Evolutionary conservation across 2,888 invertebrate species (phyloP).

Genomic region (Drosophila pseudotalamancana): DNA sequence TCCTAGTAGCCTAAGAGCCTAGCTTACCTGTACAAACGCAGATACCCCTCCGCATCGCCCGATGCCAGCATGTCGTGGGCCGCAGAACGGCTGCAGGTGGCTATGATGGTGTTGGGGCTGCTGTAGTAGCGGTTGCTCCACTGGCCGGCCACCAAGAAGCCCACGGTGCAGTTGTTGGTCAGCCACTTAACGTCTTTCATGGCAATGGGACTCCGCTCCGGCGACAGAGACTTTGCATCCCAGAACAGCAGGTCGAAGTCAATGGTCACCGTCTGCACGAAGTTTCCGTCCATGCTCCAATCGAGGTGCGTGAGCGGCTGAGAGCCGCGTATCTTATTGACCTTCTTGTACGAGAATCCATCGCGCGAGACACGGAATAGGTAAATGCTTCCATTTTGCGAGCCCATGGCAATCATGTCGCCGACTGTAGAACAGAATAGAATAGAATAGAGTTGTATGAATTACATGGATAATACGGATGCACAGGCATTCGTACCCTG

Average conservation of each 20-base stretch:
- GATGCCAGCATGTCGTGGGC: constrained; percentile 93
- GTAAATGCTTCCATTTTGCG: constrained; percentile 93
- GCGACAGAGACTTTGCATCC: constrained; percentile 94
- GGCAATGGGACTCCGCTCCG: constrained; percentile 94
- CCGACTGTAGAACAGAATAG: constrained; percentile 87
- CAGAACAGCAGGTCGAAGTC: constrained; percentile 96
- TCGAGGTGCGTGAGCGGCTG: constrained; percentile 94
- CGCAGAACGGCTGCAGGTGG: constrained; percentile 92
- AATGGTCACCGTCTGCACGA: constrained; percentile 94
- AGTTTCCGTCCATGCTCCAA: constrained; percentile 95
- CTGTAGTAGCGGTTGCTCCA: constrained; percentile 96
- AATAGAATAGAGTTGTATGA: not conserved
- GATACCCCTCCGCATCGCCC: constrained; percentile 95
- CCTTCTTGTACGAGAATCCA: constrained; percentile 95
- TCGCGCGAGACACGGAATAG: constrained; percentile 94
- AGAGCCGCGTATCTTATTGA: constrained; percentile 93
- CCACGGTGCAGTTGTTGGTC: constrained; percentile 93
- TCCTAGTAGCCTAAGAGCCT: not conserved
- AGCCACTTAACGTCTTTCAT: constrained; percentile 97
- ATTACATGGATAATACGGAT: not conserved
- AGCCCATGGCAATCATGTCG: constrained; percentile 94
- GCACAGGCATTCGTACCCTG: constrained; percentile 87
- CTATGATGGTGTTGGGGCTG: constrained; percentile 92
- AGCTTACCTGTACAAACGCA: constrained; percentile 91
- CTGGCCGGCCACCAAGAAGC: constrained; percentile 94